Conservation (phyloP, 2,797 vertebrate genomes). For the Catamblyrhynchus diadema region DNA sequence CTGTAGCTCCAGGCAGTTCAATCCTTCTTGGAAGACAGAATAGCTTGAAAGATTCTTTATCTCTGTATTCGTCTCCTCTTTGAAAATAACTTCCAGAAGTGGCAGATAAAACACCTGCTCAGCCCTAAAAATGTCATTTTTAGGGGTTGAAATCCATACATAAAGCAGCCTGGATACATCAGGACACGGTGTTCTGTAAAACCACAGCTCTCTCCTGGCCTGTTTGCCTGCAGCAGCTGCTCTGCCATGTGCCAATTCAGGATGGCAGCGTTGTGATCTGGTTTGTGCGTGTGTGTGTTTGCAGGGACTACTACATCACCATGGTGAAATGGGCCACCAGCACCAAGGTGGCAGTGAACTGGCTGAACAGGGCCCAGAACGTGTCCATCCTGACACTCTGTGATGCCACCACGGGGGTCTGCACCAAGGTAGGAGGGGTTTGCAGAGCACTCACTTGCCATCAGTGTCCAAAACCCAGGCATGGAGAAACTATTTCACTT, state of each 20-base stretch:
- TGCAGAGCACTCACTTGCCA: rapidly evolving
- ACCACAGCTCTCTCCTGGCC: neutral
- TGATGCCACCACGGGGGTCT: slow-evolving; percentile 93
- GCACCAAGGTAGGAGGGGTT: slow-evolving; percentile 85
- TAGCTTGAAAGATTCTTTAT: slow-evolving; percentile 14
- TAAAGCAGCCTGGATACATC: neutral
- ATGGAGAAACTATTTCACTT: neutral
- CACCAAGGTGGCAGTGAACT: slow-evolving; percentile 96
- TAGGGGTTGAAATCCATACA: neutral
- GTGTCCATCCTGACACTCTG: slow-evolving; percentile 96
- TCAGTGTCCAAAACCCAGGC: rapidly evolving
- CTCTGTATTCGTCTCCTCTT: neutral
- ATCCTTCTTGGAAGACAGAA: neutral
- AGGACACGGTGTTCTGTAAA: neutral
- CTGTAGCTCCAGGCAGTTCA: neutral
- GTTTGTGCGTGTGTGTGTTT: neutral
- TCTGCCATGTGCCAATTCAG: neutral
- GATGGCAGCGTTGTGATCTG: neutral
- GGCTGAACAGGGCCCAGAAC: slow-evolving; percentile 97
- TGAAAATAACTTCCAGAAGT: slow-evolving; percentile 21
- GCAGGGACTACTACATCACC: slow-evolving; percentile 93
- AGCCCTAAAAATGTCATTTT: slow-evolving; percentile 21
- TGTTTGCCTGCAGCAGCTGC: neutral
- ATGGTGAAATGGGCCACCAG: slow-evolving; percentile 98
- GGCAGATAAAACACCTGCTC: slow-evolving; percentile 10